These are phyloP conservation scores for Loriculus beryllinus DNA, from an alignment of 2,797 vertebrate genomes.

Conservation along the genomic window DNA sequence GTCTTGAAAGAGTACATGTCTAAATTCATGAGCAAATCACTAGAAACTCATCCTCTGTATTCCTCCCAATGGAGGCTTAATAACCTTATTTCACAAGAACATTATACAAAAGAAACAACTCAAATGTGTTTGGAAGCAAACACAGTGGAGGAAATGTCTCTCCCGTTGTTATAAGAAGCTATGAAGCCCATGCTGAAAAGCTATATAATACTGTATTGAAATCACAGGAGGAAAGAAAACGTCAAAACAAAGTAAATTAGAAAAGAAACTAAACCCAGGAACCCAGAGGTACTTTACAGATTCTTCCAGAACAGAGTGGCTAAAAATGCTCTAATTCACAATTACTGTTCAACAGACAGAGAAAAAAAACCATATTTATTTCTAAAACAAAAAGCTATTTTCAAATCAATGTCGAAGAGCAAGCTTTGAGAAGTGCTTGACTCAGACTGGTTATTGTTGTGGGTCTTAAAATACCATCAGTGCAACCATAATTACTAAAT, in stretches of 20 bases:
- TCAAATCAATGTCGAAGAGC: not conserved
- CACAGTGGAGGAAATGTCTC: conserved; percentile 25
- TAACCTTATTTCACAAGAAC: conserved; percentile 9
- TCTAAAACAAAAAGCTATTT: not conserved
- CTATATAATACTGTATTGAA: conserved; percentile 33
- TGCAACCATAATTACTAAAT: not conserved
- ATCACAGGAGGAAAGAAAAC: conserved; percentile 20
- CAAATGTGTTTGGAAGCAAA: conserved; percentile 45
- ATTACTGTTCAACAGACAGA: not conserved
- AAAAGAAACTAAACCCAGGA: conserved; percentile 15
- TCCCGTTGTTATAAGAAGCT: not conserved
- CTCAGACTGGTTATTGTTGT: not conserved
- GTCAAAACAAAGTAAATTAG: conserved; percentile 51
- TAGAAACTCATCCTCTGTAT: conserved; percentile 3
- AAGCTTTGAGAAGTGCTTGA: not conserved
- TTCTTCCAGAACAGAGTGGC: not conserved
- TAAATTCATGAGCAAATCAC: not conserved
- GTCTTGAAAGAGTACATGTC: not conserved
- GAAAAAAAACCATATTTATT: not conserved
- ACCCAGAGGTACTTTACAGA: conserved; percentile 6
- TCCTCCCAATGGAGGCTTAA: conserved; percentile 37
- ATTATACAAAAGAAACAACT: conserved; percentile 19
- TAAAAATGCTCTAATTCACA: not conserved
- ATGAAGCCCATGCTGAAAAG: conserved; percentile 12
- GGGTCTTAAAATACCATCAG: conserved; percentile 1